Conservation (phyloP, 2,888 invertebrate genomes). For the Portevinia maculata region DNA sequence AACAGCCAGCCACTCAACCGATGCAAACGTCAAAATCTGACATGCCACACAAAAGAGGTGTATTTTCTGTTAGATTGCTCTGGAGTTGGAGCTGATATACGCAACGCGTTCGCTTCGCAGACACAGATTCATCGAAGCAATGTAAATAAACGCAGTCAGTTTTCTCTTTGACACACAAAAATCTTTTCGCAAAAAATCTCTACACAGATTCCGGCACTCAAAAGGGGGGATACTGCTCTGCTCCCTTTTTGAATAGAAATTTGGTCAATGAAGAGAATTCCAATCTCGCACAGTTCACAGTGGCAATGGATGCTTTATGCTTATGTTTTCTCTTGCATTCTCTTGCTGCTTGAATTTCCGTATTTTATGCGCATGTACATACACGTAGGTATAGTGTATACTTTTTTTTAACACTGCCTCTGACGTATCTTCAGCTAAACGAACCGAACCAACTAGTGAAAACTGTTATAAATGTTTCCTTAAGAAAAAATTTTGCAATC, state of each 20-base stretch:
- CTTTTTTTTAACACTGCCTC: conserved; percentile 20
- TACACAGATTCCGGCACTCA: conserved; percentile 9
- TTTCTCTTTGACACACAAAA: conserved; percentile 28
- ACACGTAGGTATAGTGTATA: conserved; percentile 37
- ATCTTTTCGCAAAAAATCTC: conserved; percentile 43
- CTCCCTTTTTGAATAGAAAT: neutral
- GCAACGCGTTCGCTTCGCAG: conserved; percentile 31
- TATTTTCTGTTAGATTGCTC: conserved; percentile 29
- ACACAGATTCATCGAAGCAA: conserved; percentile 32
- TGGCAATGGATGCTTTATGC: conserved; percentile 9
- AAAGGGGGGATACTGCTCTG: neutral
- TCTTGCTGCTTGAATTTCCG: conserved; percentile 15
- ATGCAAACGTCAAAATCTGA: conserved; percentile 66
- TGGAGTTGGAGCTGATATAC: conserved; percentile 36
- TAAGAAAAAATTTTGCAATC: conserved; percentile 61
- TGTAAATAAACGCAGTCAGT: conserved; percentile 54
- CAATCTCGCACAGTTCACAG: conserved; percentile 4
- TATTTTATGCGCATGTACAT: conserved; percentile 64
- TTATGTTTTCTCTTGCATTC: neutral
- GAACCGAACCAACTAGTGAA: neutral
- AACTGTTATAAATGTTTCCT: conserved; percentile 58
- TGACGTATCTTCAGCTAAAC: conserved; percentile 11
- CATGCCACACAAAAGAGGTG: conserved; percentile 42
- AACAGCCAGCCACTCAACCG: conserved; percentile 47
- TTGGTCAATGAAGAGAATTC: conserved; percentile 15